Percentiles rank a stretch among this genome's conserved stretches.
These are phyloP conservation scores for Lasiurus borealis DNA, from an alignment of 2,113 vertebrate species.

Conservation along the genomic window DNA sequence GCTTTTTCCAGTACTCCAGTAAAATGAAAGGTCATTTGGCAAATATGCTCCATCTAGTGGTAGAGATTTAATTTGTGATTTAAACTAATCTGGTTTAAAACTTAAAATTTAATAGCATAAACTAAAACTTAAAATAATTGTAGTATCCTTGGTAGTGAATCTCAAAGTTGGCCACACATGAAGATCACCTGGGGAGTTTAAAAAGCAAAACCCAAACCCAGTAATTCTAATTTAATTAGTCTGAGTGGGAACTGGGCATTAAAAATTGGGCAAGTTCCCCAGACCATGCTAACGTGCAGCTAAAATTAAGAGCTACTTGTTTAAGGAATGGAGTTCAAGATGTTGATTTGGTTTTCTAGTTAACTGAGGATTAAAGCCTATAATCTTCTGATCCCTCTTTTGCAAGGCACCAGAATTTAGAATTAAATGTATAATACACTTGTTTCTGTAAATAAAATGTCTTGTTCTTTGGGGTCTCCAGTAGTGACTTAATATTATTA, in stretches of 20 bases:
- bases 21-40: conserved; percentile 43
- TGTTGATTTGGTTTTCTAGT: conserved; percentile 61
- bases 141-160: not conserved
- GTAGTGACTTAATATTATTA: not conserved
- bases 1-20: not conserved
- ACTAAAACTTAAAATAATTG: conserved; percentile 17
- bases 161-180: conserved; percentile 1
- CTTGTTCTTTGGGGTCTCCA: not conserved
- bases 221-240: conserved; percentile 63
- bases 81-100: conserved; percentile 46
- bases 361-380: conserved; percentile 47
- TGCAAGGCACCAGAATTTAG: conserved; percentile 39
- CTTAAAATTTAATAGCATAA: conserved; percentile 38
- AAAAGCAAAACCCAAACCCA: not conserved
- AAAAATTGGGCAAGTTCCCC: conserved; percentile 9
- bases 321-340: conserved; percentile 30
- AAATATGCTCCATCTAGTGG: not conserved
- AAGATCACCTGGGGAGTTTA: conserved; percentile 2
- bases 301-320: conserved; percentile 52
- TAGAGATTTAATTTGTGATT: conserved; percentile 54
- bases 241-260: not conserved
- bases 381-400: not conserved
- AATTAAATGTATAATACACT: not conserved
- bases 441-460: conserved; percentile 31
- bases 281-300: not conserved